Base-by-base conservation (phyloP, 1,140 invertebrate species). In the Danaus melanippus region DNA sequence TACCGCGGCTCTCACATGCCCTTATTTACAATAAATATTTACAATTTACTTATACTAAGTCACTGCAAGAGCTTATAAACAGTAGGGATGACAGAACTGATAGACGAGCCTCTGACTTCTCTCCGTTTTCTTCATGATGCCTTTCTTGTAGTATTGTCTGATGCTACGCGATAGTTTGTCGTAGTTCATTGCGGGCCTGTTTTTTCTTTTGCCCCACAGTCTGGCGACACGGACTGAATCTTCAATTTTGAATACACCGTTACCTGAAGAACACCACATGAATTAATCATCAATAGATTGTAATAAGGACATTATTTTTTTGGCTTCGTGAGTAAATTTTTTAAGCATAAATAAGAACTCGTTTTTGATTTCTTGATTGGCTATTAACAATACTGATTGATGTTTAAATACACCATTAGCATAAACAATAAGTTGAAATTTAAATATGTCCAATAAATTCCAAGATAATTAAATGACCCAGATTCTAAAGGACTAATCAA, bases 71-170 rank as follows among this genome's bases (percentile, higher is more conserved):
- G 46, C 60, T 69, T 92, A 97, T 64, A 96, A 90, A 72, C 91
- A 93, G 86, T 98, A 98, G 7, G 96, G 96, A 84, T 96, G 94
- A 83, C 97, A 98, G 84, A 99, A 99, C 87, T 99, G 98, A 86
- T 99, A 99, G 47, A 99, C 98, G 58, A 99, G 91, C 75, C 98
- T 91, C 88, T 99, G 98, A 57, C 97, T 98, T 42, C 98, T 90
- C 75, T 98, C 96, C 3, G 98, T 99, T 85, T 99, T 99, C 89
- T 98, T 98, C 96, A 99, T 99, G 85, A 99, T 99, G 45, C 97
- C 97, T 85, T 99, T 99, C 87, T 99, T 99, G 90, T 99, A 99
- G 88, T 99, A 99, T 84, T 99, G 98, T 11, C 98, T 89, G 66
- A 99, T 98, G 61, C 97, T 98, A 45, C 98, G 92, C 54, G 96